Percentiles rank a stretch among this genome's conserved stretches.
These are phyloP conservation scores for Bubo blakistoni DNA, from an alignment of 2,113 vertebrate species.

Conservation along the genomic window DNA sequence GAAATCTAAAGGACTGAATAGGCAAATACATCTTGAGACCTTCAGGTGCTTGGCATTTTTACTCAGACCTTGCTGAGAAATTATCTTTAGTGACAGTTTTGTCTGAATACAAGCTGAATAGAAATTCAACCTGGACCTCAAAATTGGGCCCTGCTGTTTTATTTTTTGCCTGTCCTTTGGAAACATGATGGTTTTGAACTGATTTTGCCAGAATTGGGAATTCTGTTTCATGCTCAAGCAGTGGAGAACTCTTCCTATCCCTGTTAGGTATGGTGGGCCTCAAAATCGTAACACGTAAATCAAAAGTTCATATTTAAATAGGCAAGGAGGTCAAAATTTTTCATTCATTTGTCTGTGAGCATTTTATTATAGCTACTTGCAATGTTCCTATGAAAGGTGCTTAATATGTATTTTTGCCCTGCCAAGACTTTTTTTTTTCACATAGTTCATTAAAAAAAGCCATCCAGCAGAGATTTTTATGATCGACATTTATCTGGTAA, in stretches of 20 bases:
- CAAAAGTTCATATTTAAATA: background rate
- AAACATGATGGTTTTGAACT: conserved; percentile 4
- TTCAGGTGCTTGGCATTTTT: background rate
- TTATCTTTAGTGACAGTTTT: background rate
- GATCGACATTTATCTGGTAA: background rate
- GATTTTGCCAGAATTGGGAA: conserved; percentile 3
- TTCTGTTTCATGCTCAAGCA: background rate
- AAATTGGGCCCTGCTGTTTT: background rate
- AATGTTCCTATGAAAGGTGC: background rate
- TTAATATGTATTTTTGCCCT: background rate
- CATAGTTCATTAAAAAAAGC: background rate
- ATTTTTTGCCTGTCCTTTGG: background rate
- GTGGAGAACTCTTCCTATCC: background rate
- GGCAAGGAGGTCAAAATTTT: background rate
- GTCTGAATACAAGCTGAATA: background rate
- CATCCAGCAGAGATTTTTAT: background rate
- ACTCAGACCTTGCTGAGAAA: background rate
- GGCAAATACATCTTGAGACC: background rate
- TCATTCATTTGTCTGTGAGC: background rate
- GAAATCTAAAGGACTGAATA: background rate
- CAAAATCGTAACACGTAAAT: background rate
- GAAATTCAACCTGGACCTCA: background rate
- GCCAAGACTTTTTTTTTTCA: background rate
- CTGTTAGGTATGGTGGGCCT: background rate
- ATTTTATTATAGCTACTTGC: background rate